A percentile compares a stretch with the other conserved stretches of the same genome.
phyloP scores from a whole-genome alignment of 2,113 vertebrate species.

The Rhizomys pruinosus region DNA sequence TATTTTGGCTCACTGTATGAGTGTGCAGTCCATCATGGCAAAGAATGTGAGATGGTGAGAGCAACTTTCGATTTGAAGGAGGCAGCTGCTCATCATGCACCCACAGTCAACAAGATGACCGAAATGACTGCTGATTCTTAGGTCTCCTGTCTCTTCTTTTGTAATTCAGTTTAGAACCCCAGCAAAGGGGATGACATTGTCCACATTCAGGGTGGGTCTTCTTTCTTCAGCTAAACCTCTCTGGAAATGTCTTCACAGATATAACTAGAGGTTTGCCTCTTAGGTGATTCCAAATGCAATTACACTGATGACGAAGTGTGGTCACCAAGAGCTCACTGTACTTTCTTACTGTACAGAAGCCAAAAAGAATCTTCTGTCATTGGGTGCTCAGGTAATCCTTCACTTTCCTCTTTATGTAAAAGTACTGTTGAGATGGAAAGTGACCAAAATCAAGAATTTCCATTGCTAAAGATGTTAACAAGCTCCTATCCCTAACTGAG shows the following conservation, averaged over 20 bases:
- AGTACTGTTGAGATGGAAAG: not conserved
- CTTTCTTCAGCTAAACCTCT: not conserved
- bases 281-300: not conserved
- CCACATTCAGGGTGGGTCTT: not conserved
- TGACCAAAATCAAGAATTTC: not conserved
- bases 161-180: not conserved
- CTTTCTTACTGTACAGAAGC: not conserved
- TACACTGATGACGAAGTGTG: not conserved
- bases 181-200: not conserved
- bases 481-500: too few relatives aligned
- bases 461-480: too few relatives aligned
- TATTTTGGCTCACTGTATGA: not conserved
- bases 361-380: not conserved
- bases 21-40: not conserved
- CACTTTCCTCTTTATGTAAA: not conserved
- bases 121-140: not conserved
- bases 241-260: not conserved
- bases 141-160: not conserved
- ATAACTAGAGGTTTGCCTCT: too few relatives aligned
- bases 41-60: not conserved
- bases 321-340: not conserved
- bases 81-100: not conserved
- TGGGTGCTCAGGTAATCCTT: too few relatives aligned
- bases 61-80: not conserved
- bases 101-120: not conserved